These are phyloP conservation scores for Popillia japonica DNA, from an alignment of 1,140 invertebrate genomes.

Conservation along the genomic window DNA sequence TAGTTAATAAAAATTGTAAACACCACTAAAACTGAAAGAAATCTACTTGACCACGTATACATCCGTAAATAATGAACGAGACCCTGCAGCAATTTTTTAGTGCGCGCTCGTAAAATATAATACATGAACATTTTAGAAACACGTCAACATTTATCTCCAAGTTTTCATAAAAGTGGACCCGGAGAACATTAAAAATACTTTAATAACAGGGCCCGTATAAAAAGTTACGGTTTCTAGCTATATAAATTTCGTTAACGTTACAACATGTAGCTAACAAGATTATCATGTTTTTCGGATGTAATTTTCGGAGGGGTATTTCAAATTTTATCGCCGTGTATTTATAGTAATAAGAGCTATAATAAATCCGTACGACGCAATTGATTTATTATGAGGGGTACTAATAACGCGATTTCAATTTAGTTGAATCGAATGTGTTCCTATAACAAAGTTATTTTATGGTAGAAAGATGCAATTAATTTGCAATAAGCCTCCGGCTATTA, in stretches of 20 bases:
- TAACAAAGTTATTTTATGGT: neutral
- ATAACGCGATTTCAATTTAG: neutral
- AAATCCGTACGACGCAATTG: slow-evolving; percentile 21
- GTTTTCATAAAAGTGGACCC: slow-evolving; percentile 37
- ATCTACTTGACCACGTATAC: neutral
- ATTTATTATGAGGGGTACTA: slow-evolving; percentile 1
- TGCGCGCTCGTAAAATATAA: neutral
- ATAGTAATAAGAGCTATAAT: slow-evolving; percentile 17
- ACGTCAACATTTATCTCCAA: slow-evolving; percentile 32
- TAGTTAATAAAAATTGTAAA: no score
- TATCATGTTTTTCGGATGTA: slow-evolving; percentile 24
- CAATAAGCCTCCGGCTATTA: neutral
- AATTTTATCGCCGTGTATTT: slow-evolving; percentile 31
- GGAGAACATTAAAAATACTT: slow-evolving; percentile 21
- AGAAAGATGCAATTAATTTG: neutral
- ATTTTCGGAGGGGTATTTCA: slow-evolving; percentile 21
- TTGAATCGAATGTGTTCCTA: neutral
- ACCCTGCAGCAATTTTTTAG: slow-evolving; percentile 5
- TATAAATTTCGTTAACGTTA: slow-evolving; percentile 33
- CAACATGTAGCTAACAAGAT: slow-evolving; percentile 13
- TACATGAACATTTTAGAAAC: neutral
- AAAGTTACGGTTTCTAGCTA: slow-evolving; percentile 29
- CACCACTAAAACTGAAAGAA: neutral
- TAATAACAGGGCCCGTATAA: slow-evolving; percentile 30
- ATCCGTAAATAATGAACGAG: neutral